Evolutionary conservation across 2,888 invertebrate species (phyloP).

Genomic region (Siphlonurus alternatus): DNA sequence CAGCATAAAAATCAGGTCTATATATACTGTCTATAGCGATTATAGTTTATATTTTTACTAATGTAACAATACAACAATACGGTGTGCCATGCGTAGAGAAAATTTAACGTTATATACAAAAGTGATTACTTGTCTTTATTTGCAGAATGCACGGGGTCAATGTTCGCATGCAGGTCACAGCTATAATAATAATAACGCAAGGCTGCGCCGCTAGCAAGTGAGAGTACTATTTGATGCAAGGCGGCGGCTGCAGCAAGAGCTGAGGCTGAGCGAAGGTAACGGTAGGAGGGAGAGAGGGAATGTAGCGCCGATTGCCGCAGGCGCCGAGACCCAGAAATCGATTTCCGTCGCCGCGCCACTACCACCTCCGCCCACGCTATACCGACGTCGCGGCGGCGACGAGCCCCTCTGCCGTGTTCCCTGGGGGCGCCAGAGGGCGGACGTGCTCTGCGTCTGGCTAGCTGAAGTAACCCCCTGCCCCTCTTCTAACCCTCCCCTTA

Average conservation of each 20-base stretch:
- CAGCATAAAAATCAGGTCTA: too few relatives aligned
- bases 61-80: too few relatives aligned
- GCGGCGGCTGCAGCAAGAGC: not conserved
- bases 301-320: not conserved
- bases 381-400: not conserved
- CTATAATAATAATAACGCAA: too few relatives aligned
- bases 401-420: not conserved
- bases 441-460: slow-evolving; percentile 10
- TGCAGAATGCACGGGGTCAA: too few relatives aligned
- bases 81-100: too few relatives aligned
- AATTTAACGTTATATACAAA: too few relatives aligned
- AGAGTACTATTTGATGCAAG: not conserved
- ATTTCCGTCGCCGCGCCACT: not conserved
- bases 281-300: not conserved
- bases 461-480: slow-evolving; percentile 17
- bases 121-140: too few relatives aligned
- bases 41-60: too few relatives aligned
- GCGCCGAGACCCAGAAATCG: slow-evolving; percentile 5
- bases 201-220: too few relatives aligned
- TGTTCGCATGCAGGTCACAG: too few relatives aligned
- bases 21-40: too few relatives aligned
- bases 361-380: not conserved
- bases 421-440: not conserved
- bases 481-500: slow-evolving; percentile 17
- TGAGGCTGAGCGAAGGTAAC: too few relatives aligned